Conservation (phyloP, 2,888 invertebrate species). For the Cybosia mesomella region DNA sequence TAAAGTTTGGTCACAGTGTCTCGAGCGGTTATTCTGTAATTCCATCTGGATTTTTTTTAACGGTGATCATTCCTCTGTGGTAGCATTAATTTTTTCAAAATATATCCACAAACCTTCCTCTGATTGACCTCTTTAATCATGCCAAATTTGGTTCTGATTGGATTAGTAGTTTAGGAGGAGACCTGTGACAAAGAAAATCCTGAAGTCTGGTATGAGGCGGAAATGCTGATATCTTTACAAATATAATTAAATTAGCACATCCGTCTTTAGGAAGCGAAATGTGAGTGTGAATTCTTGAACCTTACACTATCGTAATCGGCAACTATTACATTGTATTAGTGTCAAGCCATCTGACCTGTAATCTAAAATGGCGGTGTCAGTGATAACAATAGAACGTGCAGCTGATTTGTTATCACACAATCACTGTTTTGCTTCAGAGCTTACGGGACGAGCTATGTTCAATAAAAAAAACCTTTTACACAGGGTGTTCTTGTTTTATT, state of each 20-base stretch:
- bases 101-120: no score
- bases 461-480: background rate
- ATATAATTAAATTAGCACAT: background rate
- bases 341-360: slow-evolving; percentile 1
- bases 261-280: background rate
- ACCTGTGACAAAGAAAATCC: no score
- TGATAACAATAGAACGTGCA: background rate
- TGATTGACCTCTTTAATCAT: no score
- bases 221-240: background rate
- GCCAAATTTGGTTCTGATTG: no score
- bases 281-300: background rate
- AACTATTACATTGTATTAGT: background rate
- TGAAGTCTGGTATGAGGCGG: no score
- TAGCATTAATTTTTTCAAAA: no score
- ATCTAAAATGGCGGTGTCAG: background rate
- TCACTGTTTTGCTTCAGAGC: background rate
- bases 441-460: background rate
- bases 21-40: no score
- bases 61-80: no score
- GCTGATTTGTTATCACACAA: background rate
- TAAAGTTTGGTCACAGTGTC: no score
- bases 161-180: no score
- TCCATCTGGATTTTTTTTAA: no score
- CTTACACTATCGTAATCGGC: background rate
- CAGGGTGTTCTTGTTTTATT: background rate